Evolutionary conservation across 2,113 vertebrate genomes (phyloP).

Genomic region (Grus americana): DNA sequence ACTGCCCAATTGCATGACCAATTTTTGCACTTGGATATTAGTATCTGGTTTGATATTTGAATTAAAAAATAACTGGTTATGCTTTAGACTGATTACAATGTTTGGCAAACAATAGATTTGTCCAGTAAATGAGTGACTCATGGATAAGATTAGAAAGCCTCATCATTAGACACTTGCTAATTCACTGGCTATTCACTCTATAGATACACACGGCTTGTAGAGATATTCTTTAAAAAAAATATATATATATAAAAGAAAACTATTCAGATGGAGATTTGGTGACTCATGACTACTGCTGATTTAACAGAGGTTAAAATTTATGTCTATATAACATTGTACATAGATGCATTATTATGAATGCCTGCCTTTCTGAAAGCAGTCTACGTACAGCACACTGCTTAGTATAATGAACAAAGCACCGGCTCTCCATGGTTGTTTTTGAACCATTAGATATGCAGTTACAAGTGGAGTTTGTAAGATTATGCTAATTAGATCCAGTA

Average conservation of each 20-base stretch:
- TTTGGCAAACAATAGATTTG: neutral
- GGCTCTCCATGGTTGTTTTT: neutral
- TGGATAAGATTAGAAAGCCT: neutral
- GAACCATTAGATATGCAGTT: neutral
- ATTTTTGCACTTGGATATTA: neutral
- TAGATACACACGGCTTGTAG: neutral
- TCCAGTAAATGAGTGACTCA: neutral
- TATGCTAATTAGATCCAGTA: constrained; percentile 37
- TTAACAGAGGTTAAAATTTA: constrained; percentile 35
- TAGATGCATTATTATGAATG: neutral
- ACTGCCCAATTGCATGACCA: neutral
- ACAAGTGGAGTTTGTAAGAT: constrained; percentile 38
- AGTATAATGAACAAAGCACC: neutral
- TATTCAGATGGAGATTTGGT: neutral
- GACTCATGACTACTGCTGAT: neutral
- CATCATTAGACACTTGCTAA: neutral
- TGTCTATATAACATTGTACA: neutral
- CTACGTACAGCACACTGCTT: neutral
- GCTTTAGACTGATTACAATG: neutral
- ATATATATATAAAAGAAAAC: neutral
- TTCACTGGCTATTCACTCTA: neutral
- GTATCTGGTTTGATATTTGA: neutral
- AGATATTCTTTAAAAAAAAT: neutral
- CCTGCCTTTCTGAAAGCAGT: neutral
- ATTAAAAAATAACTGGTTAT: neutral